Evolutionary conservation across 2,888 invertebrate species (phyloP).

Genomic region (Mythimna albipuncta): DNA sequence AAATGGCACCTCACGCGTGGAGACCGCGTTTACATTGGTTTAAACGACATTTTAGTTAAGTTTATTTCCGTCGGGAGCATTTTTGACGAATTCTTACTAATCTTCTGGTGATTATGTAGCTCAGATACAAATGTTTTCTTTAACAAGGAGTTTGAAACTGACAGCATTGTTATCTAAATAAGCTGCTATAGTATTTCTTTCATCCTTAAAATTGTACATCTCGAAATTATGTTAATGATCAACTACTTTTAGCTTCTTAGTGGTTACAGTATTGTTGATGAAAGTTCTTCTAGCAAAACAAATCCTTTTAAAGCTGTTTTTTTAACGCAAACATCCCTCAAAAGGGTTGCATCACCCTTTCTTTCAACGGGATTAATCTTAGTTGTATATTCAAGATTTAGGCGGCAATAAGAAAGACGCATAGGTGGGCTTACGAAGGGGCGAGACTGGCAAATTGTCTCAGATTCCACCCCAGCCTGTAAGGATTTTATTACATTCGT

Average conservation of each 20-base stretch:
- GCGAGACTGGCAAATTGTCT: slow-evolving; percentile 88
- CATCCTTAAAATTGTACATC: not conserved
- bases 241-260: not conserved
- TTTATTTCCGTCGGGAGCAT: slow-evolving; percentile 20
- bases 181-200: not conserved
- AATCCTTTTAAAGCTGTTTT: slow-evolving; percentile 44
- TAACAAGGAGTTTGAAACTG: slow-evolving; percentile 14
- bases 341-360: slow-evolving; percentile 87
- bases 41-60: slow-evolving; percentile 42
- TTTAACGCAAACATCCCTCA: slow-evolving; percentile 67
- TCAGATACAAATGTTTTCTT: slow-evolving; percentile 48
- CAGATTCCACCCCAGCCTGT: slow-evolving; percentile 83
- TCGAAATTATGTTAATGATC: not conserved
- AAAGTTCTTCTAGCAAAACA: slow-evolving; percentile 4
- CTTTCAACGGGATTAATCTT: slow-evolving; percentile 89
- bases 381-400: slow-evolving; percentile 90
- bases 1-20: slow-evolving; percentile 54
- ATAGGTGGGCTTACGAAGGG: slow-evolving; percentile 89
- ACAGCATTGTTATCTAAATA: slow-evolving; percentile 20
- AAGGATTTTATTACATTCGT: slow-evolving; percentile 89
- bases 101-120: slow-evolving; percentile 45
- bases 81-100: slow-evolving; percentile 55
- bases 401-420: slow-evolving; percentile 90
- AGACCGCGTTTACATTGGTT: slow-evolving; percentile 39
- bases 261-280: not conserved